These are phyloP conservation scores for Aegotheles bennettii DNA, from an alignment of 2,113 vertebrate genomes.

Conservation along the genomic window DNA sequence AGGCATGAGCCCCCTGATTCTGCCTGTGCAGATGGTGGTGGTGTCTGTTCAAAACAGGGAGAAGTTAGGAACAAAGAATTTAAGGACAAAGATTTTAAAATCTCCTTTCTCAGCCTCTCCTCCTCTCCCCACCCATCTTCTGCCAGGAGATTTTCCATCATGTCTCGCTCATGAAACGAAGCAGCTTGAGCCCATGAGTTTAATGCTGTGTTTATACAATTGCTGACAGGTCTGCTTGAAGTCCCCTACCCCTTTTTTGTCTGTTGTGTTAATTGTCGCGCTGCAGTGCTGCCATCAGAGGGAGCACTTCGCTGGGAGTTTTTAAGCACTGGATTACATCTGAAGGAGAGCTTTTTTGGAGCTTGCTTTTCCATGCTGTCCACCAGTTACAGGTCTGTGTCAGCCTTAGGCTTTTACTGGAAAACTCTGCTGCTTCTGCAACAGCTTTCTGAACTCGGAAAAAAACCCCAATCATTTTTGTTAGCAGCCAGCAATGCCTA, in stretches of 20 bases:
- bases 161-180: not conserved
- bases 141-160: not conserved
- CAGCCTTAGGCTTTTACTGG: not conserved
- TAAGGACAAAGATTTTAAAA: not conserved
- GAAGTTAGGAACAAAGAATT: not conserved
- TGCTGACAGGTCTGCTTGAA: not conserved
- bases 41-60: not conserved
- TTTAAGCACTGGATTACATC: not conserved
- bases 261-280: not conserved
- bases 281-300: constrained; percentile 31
- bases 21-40: not conserved
- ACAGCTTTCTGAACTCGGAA: not conserved
- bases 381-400: not conserved
- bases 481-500: rapidly evolving
- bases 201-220: not conserved
- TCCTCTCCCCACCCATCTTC: not conserved
- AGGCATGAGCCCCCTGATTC: not conserved
- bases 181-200: constrained; percentile 50
- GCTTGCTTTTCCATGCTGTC: not conserved
- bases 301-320: constrained; percentile 18
- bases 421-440: not conserved
- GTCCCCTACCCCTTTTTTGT: not conserved
- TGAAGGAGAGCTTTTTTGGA: not conserved
- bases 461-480: not conserved
- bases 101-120: not conserved